Percentiles rank a stretch among this genome's conserved stretches.
Conservation (phyloP, 2,888 invertebrate species). For the Drosophila pseudotalamancana region DNA sequence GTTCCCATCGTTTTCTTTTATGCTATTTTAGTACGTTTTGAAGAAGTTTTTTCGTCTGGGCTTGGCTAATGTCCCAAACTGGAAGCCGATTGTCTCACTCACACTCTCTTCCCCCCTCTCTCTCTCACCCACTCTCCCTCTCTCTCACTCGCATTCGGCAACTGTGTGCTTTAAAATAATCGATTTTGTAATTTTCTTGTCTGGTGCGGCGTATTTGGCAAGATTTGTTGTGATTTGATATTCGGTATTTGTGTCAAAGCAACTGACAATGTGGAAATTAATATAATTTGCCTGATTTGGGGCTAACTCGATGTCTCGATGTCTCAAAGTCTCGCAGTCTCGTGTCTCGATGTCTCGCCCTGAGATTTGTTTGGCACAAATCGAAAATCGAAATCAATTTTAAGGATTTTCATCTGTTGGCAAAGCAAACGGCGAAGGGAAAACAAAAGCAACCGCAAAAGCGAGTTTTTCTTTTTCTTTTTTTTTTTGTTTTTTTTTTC, state of each 20-base stretch:
- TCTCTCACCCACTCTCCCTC: background rate
- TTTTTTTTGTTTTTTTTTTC: too few relatives aligned
- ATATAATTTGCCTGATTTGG: constrained; percentile 77
- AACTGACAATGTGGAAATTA: constrained; percentile 78
- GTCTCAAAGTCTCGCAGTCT: constrained; percentile 66
- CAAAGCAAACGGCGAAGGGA: background rate
- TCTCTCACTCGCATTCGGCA: background rate
- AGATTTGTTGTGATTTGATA: constrained; percentile 44
- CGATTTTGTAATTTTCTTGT: constrained; percentile 67
- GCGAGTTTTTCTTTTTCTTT: too few relatives aligned
- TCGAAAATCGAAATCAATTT: constrained; percentile 77
- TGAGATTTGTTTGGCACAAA: constrained; percentile 63
- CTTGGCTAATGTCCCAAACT: constrained; percentile 49
- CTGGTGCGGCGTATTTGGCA: constrained; percentile 29
- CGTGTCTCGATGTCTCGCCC: constrained; percentile 63
- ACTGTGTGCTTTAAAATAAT: constrained; percentile 63
- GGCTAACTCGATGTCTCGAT: constrained; percentile 34
- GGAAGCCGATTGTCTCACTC: background rate
- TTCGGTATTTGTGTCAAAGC: constrained; percentile 65
- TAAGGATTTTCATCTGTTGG: constrained; percentile 47
- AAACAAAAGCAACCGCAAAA: constrained; percentile 36
- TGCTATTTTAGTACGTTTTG: constrained; percentile 40
- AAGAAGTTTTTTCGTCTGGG: constrained; percentile 48
- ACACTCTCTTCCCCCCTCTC: background rate
- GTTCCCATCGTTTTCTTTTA: constrained; percentile 1